Evolutionary conservation across 2,113 vertebrate genomes (phyloP), one percentile per base, ranked within the genome.

Genomic region (Phylloscopus whistleri): DNA sequence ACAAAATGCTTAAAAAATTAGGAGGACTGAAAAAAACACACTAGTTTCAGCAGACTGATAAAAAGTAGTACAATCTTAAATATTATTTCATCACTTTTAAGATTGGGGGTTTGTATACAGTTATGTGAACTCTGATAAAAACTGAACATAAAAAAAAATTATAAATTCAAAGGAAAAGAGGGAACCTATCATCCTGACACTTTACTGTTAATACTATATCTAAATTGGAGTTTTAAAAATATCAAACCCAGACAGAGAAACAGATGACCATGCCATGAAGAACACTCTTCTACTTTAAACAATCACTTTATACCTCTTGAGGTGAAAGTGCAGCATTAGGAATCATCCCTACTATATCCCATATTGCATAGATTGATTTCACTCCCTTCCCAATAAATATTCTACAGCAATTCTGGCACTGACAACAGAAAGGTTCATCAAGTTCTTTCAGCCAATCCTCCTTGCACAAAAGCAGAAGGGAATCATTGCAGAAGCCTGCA

Each of bases 81-180:
- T 53, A 76, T 13, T 26, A 30, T 16, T 60, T 72, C 52, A 28
- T 35, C 19, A 33, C 37, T 85, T 72, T 53, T 20, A 67, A 78
- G 24, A 60, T 3, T 2, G 0, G 10, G 4, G 0, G 5, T 66
- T 74, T 39, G 3, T 7, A 59, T 14, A 31, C 3, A 30, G 35
- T 55, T 86, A 20, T 4, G 4, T 6, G 14, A 85, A 58, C 26
- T 23, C 2, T n/a, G 13, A 68, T 10, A 78, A 81, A 84, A 78
- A 49, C 8, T 37, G 28, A 63, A 49, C 4, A 63, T 20, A 58
- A 70, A 48, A 90, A 88, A 70, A 59, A 15, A 48, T 18, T 16
- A 43, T 13, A 27, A 41, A 52, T 35, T 63, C 52, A 83, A 86
- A 78, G 19, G 23, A 22, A 49, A 39, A 48, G 19, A 60, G 22